Percentiles rank a stretch among this genome's conserved stretches.
phyloP scores from a whole-genome alignment of 2,113 vertebrate genomes.

The Perognathus longimembris region DNA sequence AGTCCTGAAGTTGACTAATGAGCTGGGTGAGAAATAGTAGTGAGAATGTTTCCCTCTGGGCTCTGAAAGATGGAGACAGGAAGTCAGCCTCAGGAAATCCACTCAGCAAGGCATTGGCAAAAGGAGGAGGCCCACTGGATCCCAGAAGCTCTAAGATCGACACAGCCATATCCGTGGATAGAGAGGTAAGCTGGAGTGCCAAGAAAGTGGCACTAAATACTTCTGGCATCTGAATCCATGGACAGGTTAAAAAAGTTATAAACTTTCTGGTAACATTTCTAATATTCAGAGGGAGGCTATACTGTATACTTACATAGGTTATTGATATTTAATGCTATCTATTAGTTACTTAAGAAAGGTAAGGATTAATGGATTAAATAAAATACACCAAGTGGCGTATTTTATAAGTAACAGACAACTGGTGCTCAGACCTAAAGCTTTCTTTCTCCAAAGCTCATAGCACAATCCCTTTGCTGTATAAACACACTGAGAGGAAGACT shows the following conservation, averaged over 20 bases:
- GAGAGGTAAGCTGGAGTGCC: neutral
- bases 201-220: neutral
- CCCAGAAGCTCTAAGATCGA: neutral
- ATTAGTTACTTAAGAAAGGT: neutral
- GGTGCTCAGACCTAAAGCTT: neutral
- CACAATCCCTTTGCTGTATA: neutral
- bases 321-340: neutral
- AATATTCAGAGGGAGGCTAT: neutral
- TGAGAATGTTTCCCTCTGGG: conserved; percentile 27
- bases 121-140: neutral
- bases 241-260: neutral
- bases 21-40: conserved; percentile 41
- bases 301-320: neutral
- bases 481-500: neutral
- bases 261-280: neutral
- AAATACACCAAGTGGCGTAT: neutral
- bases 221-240: neutral
- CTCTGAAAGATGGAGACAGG: conserved; percentile 27
- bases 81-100: conserved; percentile 47
- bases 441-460: neutral
- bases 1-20: conserved; percentile 75
- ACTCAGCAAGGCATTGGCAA: neutral
- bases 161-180: neutral
- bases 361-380: neutral
- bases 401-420: neutral